Percentiles rank a stretch among this genome's conserved stretches.
These are phyloP conservation scores for Phrynocephalus versicolor DNA, from an alignment of 2,113 vertebrate genomes.

Conservation along the genomic window DNA sequence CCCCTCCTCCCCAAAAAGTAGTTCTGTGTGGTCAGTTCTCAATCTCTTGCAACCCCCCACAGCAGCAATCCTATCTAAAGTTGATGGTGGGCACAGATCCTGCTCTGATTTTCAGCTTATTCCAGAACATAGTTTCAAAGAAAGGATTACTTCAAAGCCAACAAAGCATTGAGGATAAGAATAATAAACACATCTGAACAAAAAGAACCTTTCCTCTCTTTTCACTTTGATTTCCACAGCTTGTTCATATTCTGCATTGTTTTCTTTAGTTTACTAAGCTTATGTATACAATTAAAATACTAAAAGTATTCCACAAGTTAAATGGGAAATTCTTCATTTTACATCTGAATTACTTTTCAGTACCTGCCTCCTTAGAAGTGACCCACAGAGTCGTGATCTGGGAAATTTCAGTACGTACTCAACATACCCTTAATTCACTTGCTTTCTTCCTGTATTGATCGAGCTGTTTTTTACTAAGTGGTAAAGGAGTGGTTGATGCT, in stretches of 20 bases:
- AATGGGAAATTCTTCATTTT: not conserved
- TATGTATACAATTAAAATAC: not conserved
- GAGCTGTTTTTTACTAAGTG: not conserved
- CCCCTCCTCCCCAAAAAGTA: not conserved
- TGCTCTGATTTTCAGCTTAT: not conserved
- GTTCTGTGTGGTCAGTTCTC: too few relatives aligned
- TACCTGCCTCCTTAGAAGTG: too few relatives aligned
- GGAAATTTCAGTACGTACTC: not conserved
- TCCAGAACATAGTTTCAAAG: not conserved
- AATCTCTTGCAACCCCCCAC: not conserved
- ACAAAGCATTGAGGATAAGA: not conserved
- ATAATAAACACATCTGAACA: not conserved
- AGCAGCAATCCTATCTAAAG: not conserved
- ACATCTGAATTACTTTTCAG: too few relatives aligned
- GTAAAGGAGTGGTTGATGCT: not conserved
- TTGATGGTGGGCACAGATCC: not conserved
- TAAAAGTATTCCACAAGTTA: not conserved
- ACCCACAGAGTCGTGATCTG: too few relatives aligned
- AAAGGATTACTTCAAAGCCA: not conserved
- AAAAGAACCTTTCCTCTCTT: not conserved
- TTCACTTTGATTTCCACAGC: not conserved
- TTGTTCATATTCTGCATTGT: not conserved
- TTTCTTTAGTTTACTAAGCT: not conserved
- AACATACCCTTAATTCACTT: slow-evolving; percentile 61
- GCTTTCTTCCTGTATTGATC: slow-evolving; percentile 44